phyloP scores from a whole-genome alignment of 2,888 invertebrate genomes.

The Orthonevra nobilis region DNA sequence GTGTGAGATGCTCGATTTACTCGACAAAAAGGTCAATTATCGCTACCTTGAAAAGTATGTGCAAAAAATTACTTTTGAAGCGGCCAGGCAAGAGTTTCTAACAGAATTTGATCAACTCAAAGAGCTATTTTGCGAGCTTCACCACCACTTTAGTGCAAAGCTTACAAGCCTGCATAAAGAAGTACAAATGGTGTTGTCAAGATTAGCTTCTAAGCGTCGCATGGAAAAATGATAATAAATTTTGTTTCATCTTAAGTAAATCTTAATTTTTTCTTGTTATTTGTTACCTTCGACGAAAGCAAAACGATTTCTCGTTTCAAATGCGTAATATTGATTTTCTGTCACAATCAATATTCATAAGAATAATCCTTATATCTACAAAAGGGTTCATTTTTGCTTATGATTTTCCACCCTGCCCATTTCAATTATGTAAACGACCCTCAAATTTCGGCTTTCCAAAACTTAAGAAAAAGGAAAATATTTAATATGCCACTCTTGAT shows the following conservation, averaged over 20 bases:
- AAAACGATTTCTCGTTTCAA: neutral
- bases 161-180: conserved; percentile 30
- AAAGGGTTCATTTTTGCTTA: neutral
- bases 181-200: conserved; percentile 15
- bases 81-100: conserved; percentile 7
- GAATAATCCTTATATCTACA: neutral
- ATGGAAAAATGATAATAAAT: conserved; percentile 35
- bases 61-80: neutral
- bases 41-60: conserved; percentile 30
- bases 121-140: conserved; percentile 39
- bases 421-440: conserved; percentile 39
- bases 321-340: conserved; percentile 30
- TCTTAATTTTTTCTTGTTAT: neutral
- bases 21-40: conserved; percentile 41
- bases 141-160: conserved; percentile 11
- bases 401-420: conserved; percentile 28
- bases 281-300: neutral
- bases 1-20: conserved; percentile 16
- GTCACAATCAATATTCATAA: conserved; percentile 18
- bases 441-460: neutral
- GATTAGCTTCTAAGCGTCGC: conserved; percentile 22
- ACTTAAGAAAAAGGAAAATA: conserved; percentile 27
- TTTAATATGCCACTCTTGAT: conserved; percentile 52
- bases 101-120: conserved; percentile 21
- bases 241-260: neutral